Base-by-base conservation (phyloP, 1,140 invertebrate genomes). In the Batillaria attramentaria region DNA sequence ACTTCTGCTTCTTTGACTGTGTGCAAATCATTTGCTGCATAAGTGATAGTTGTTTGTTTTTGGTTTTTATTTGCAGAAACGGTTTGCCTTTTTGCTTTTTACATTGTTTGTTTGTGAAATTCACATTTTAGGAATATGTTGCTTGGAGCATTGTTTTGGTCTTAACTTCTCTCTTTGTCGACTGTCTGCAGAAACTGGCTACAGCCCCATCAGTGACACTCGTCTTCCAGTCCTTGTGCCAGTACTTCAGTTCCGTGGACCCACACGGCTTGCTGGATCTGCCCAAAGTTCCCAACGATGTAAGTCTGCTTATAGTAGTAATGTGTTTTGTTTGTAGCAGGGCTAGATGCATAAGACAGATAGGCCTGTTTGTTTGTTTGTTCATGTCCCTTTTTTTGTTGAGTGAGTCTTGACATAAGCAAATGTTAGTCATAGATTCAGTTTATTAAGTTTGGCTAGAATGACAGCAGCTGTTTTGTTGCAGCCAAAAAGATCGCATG, bases 161-260 rank as follows among this genome's bases (percentile, higher is more conserved):
- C 50, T 54, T 2, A 20, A 79, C 16, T 75, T 42, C 42, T n/a
- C 2, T 3, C 42, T 85, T 54, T 81, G 28, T 66, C n/a, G n/a
- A n/a, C n/a, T n/a, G n/a, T 72, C 85, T 85, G 20, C 83, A 89
- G 89, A 86, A 82, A 16, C 73, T 85, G 33, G 79, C 82, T n/a
- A 87, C 89, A 31, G 80, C 85, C 6, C 86, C 87, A 20, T 90
- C 88, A 43, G 87, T 89, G 70, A 84, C 87, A 62, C 79, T 91
- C 54, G 88, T 90, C 13, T 90, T 90, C 83, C 89, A 91, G 87
- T 91, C 90, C 16, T 77, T 91, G 54, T 91, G 90, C 84, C 89
- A 90, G 79, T 91, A 89, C 83, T 91, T 89, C 84, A 90, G 89
- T 77, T 83, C 85, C 77, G 88, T 90, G 24, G 90, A 91, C 42